Evolutionary conservation across 2,113 vertebrate genomes (phyloP).

Genomic region (Brienomyrus longianalis): DNA sequence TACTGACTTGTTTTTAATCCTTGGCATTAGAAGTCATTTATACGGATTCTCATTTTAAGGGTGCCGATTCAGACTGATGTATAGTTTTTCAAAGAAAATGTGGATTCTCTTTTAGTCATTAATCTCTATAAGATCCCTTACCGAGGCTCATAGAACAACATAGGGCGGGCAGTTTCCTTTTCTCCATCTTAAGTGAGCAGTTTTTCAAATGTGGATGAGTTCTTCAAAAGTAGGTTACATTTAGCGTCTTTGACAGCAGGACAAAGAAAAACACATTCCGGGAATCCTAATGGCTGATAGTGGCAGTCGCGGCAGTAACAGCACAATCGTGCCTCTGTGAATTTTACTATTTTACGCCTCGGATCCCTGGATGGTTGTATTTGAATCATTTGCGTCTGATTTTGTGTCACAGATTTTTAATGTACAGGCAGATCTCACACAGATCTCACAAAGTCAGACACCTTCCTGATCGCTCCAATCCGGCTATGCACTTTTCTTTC

Average conservation of each 20-base stretch:
- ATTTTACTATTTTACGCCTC: constrained; percentile 7
- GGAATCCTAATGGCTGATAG: constrained; percentile 55
- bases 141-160: neutral
- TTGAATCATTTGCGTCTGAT: neutral
- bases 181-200: neutral
- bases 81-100: neutral
- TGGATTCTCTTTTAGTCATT: neutral
- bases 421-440: neutral
- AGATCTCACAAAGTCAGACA: too few species aligned
- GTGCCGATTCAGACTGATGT: neutral
- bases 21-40: neutral
- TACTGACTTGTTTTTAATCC: neutral
- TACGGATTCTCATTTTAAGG: neutral
- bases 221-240: neutral
- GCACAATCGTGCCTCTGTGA: constrained; percentile 57
- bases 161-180: neutral
- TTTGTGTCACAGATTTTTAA: neutral
- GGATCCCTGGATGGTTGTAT: neutral
- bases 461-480: too few species aligned
- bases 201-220: neutral
- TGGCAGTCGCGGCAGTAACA: constrained; percentile 40
- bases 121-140: neutral
- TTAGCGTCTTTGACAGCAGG: constrained; percentile 24
- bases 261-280: neutral
- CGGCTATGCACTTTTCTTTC: too few species aligned